Conservation (phyloP, 2,888 invertebrate species). For the Athalia cordata region DNA sequence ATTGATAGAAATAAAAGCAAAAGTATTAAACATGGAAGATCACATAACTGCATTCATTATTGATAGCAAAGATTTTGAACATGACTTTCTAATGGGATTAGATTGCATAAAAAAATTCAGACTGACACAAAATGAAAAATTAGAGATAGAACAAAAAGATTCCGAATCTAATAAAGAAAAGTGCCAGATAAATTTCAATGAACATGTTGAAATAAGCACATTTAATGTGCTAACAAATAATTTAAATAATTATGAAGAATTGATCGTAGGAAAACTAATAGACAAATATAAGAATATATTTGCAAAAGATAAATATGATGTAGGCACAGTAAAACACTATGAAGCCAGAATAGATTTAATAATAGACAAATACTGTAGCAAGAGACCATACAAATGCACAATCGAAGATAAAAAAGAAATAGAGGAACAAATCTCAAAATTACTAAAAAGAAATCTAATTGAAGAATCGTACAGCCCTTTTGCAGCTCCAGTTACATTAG, state of each 20-base stretch:
- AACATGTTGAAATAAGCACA: slow-evolving; percentile 33
- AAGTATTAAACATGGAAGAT: slow-evolving; percentile 50
- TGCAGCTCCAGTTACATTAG: slow-evolving; percentile 51
- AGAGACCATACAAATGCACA: slow-evolving; percentile 52
- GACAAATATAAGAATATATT: slow-evolving; percentile 53
- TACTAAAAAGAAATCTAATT: slow-evolving; percentile 53
- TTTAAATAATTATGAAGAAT: slow-evolving; percentile 47
- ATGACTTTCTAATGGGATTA: slow-evolving; percentile 53
- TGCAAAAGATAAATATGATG: slow-evolving; percentile 56
- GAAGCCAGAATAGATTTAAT: slow-evolving; percentile 53
- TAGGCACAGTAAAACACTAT: slow-evolving; percentile 53
- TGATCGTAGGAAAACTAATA: slow-evolving; percentile 50
- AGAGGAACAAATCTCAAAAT: slow-evolving; percentile 53
- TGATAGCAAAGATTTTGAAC: slow-evolving; percentile 47
- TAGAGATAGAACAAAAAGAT: slow-evolving; percentile 52
- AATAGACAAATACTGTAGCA: slow-evolving; percentile 51
- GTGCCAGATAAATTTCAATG: slow-evolving; percentile 40
- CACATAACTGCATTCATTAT: slow-evolving; percentile 48
- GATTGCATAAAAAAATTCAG: slow-evolving; percentile 53
- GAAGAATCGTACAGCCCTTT: slow-evolving; percentile 58
- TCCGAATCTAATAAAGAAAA: slow-evolving; percentile 40
- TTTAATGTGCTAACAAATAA: slow-evolving; percentile 49
- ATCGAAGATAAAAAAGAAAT: slow-evolving; percentile 56
- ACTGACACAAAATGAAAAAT: slow-evolving; percentile 51
- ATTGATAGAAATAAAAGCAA: slow-evolving; percentile 49